phyloP scores from a whole-genome alignment of 2,113 vertebrate species.

The Orientallactaga bullata region DNA sequence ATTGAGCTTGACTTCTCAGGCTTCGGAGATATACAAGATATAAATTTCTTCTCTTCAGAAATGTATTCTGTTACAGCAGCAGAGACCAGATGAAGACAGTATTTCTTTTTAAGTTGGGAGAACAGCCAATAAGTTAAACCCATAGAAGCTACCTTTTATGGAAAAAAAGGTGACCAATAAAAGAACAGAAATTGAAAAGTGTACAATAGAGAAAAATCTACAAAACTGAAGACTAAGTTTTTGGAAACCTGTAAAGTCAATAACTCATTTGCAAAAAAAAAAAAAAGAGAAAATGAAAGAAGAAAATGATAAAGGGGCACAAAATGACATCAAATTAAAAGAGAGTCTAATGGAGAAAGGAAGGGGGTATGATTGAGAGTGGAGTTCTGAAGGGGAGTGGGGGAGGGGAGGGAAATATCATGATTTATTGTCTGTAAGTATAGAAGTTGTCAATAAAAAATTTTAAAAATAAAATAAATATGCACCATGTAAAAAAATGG shows the following conservation, averaged over 20 bases:
- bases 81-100: not conserved
- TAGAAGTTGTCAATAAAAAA: too few species aligned
- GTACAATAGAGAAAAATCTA: not conserved
- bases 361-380: too few species aligned
- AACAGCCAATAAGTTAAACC: not conserved
- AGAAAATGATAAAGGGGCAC: not conserved
- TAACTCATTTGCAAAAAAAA: not conserved
- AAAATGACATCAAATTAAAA: too few species aligned
- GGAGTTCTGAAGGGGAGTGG: too few species aligned
- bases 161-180: not conserved
- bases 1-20: too few species aligned
- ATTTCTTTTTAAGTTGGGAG: not conserved
- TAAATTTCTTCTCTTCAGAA: not conserved
- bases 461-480: constrained; percentile 6
- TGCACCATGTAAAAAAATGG: too few species aligned
- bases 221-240: not conserved
- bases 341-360: too few species aligned
- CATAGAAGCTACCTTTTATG: not conserved
- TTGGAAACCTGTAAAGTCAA: not conserved
- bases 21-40: not conserved
- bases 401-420: too few species aligned
- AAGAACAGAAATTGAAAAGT: not conserved
- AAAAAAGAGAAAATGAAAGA: not conserved
- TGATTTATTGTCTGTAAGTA: too few species aligned
- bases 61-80: not conserved